Conservation (phyloP, 2,797 vertebrate species). For the Tragelaphus oryx region DNA sequence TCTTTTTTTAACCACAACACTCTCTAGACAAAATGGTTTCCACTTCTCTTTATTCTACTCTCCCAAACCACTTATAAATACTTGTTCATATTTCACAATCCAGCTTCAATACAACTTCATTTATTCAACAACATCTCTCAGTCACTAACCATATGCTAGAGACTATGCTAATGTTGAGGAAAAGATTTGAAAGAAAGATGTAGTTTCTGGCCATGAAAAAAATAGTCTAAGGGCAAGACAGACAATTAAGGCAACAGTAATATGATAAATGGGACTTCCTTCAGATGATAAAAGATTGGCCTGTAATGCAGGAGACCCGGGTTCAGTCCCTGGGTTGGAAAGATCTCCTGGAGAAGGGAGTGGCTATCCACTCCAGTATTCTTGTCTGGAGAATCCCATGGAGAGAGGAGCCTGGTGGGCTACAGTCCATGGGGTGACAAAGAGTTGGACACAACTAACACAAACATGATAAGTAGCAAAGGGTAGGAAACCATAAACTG, state of each 20-base stretch:
- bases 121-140: background rate
- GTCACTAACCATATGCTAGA: background rate
- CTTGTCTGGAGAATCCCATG: background rate
- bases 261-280: background rate
- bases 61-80: background rate
- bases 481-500: background rate
- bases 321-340: background rate
- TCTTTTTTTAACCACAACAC: background rate
- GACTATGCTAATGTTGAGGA: background rate
- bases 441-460: background rate
- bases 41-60: background rate
- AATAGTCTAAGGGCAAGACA: background rate
- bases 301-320: fast-evolving
- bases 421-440: background rate
- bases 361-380: background rate
- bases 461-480: background rate
- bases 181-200: background rate
- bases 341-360: background rate
- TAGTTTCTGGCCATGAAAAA: background rate
- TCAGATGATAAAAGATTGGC: background rate
- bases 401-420: background rate
- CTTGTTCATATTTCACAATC: background rate
- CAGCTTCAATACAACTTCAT: background rate
- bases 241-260: background rate
- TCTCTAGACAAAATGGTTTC: background rate